Evolutionary conservation across 2,113 vertebrate species (phyloP).

Genomic region (Pelecanoides urinatrix): DNA sequence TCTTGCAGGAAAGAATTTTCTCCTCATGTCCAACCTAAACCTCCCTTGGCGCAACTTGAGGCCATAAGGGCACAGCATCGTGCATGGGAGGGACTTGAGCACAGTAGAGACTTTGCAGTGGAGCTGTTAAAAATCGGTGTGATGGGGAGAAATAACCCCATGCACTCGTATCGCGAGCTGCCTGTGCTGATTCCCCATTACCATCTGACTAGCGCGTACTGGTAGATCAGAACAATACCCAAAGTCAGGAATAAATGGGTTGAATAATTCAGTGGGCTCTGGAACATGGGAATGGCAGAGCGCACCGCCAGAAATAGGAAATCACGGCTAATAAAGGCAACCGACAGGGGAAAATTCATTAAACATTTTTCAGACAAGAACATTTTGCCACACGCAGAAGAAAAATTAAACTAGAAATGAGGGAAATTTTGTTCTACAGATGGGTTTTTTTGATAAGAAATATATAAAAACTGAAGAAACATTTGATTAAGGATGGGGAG

Average conservation of each 20-base stretch:
- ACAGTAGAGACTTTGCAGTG: fast-evolving
- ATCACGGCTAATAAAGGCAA: constrained; percentile 35
- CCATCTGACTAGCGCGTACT: not conserved
- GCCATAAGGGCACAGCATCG: not conserved
- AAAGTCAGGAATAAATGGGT: constrained; percentile 31
- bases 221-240: not conserved
- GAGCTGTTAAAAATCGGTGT: not conserved
- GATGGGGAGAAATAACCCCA: not conserved
- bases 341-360: constrained; percentile 36
- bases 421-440: not conserved
- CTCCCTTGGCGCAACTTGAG: too few relatives aligned
- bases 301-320: constrained; percentile 4
- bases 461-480: constrained; percentile 19
- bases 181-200: not conserved
- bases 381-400: not conserved
- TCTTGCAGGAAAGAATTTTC: too few relatives aligned
- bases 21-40: too few relatives aligned
- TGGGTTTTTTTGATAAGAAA: not conserved
- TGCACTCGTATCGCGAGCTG: not conserved
- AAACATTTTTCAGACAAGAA: constrained; percentile 39
- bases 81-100: not conserved
- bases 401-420: not conserved
- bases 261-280: constrained; percentile 58
- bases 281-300: constrained; percentile 5
- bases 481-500: constrained; percentile 5